These are phyloP conservation scores for Aldrovandia affinis DNA, from an alignment of 2,797 vertebrate genomes.

Conservation along the genomic window DNA sequence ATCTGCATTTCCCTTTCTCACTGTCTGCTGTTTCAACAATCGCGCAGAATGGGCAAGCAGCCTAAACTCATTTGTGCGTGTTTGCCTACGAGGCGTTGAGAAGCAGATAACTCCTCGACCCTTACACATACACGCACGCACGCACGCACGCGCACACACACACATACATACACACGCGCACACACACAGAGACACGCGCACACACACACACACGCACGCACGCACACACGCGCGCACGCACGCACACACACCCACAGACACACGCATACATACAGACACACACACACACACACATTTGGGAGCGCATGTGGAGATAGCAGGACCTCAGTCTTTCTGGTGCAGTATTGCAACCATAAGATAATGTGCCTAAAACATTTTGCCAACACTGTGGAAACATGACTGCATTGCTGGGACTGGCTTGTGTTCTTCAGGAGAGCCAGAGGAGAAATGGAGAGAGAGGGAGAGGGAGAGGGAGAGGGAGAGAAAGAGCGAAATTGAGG, in stretches of 20 bases:
- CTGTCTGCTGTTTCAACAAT: conserved; percentile 34
- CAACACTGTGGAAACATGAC: not conserved
- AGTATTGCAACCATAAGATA: too few relatives aligned
- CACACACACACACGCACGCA: not conserved
- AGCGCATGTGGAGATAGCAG: too few relatives aligned
- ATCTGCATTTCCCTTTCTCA: conserved; percentile 42
- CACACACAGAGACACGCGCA: not conserved
- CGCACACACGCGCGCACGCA: not conserved
- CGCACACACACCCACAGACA: not conserved
- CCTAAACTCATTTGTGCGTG: conserved; percentile 24
- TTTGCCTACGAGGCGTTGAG: conserved; percentile 21
- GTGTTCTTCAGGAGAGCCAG: not conserved
- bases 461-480: not conserved
- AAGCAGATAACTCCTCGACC: conserved; percentile 12
- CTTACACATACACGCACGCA: conserved; percentile 22
- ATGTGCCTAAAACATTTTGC: not conserved
- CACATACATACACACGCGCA: not conserved
- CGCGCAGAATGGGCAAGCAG: conserved; percentile 29
- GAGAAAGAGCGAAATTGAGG: not conserved
- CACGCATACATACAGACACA: conserved; percentile 1
- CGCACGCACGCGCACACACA: not conserved
- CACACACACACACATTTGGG: not conserved
- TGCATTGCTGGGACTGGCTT: not conserved
- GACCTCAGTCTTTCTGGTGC: too few relatives aligned
- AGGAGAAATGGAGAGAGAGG: too few relatives aligned